Evolutionary conservation across 2,113 vertebrate genomes (phyloP).

Genomic region (Pelmatolapia mariae): DNA sequence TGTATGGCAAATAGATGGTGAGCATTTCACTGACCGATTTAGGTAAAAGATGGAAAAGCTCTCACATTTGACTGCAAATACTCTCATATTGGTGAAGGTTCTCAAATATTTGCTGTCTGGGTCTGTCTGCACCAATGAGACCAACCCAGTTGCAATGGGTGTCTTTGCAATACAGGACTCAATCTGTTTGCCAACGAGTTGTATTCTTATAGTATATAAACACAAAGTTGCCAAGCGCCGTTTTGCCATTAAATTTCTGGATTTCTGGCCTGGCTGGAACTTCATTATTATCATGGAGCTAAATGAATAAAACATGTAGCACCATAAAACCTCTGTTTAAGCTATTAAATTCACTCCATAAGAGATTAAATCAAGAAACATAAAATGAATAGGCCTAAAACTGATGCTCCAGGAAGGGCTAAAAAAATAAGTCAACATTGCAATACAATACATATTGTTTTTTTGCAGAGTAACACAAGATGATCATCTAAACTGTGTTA

Average conservation of each 20-base stretch:
- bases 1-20: background rate
- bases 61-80: background rate
- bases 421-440: background rate
- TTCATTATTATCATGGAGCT: background rate
- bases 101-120: background rate
- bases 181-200: background rate
- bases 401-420: background rate
- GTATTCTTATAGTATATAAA: background rate
- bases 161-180: background rate
- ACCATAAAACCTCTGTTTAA: background rate
- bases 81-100: background rate
- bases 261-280: background rate
- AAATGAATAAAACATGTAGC: background rate
- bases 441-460: rapidly evolving
- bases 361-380: background rate
- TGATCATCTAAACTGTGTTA: background rate
- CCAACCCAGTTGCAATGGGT: background rate
- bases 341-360: background rate
- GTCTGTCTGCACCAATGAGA: background rate
- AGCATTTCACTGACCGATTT: background rate
- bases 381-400: background rate
- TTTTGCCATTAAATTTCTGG: background rate
- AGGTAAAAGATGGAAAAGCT: background rate
- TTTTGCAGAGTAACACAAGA: background rate
- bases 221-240: rapidly evolving